Percentiles rank a stretch among this genome's conserved stretches.
These are phyloP conservation scores for Eubucco bourcierii DNA, from an alignment of 2,113 vertebrate species.

Conservation along the genomic window DNA sequence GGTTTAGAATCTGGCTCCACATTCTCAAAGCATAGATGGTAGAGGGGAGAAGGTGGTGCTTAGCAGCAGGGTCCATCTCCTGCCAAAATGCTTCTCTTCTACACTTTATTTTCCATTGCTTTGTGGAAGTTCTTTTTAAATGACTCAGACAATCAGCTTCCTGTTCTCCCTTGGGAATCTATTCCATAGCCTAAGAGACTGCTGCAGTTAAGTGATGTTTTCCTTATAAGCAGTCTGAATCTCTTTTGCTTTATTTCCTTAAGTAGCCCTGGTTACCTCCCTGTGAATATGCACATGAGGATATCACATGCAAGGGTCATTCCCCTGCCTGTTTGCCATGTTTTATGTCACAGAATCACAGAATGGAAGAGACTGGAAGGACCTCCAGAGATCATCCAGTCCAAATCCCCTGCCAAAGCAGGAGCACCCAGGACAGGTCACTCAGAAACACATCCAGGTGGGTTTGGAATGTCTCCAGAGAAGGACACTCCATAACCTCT, in stretches of 20 bases:
- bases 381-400: no score
- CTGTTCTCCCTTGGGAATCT: neutral
- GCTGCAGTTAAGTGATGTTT: slow-evolving; percentile 3
- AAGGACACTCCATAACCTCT: no score
- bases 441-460: no score
- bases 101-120: neutral
- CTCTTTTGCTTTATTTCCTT: neutral
- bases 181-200: neutral
- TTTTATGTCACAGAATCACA: neutral
- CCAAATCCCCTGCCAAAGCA: no score
- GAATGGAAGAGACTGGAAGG: no score
- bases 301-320: no score
- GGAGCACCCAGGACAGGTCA: no score
- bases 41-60: neutral
- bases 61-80: neutral
- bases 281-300: neutral
- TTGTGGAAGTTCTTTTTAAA: slow-evolving; percentile 7
- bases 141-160: slow-evolving; percentile 14
- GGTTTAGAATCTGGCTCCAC: neutral
- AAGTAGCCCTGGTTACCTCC: neutral
- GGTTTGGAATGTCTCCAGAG: no score
- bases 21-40: neutral
- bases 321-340: neutral
- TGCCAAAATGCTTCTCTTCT: neutral
- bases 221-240: neutral